Percentiles rank a stretch among this genome's conserved stretches.
These are phyloP conservation scores for Rhabdomys dilectus DNA, from an alignment of 2,113 vertebrate species.

Conservation along the genomic window DNA sequence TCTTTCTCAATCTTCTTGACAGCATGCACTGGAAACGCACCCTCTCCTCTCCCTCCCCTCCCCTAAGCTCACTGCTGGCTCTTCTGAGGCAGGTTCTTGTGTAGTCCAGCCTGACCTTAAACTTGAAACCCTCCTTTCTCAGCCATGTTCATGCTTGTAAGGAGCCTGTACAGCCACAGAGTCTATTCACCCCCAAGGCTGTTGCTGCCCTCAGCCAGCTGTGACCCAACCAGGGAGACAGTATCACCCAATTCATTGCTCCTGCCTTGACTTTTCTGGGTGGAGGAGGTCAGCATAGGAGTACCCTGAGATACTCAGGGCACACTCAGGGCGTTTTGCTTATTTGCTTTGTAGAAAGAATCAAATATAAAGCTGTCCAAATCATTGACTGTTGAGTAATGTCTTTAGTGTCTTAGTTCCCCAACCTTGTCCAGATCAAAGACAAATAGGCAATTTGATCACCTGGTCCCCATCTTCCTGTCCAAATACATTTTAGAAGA, in stretches of 20 bases:
- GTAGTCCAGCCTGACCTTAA: not conserved
- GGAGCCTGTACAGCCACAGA: not conserved
- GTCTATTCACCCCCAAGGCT: not conserved
- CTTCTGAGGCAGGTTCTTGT: not conserved
- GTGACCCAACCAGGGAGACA: not conserved
- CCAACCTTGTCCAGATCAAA: slow-evolving; percentile 3
- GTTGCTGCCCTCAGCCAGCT: not conserved
- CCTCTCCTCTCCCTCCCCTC: too few species aligned
- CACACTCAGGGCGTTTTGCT: not conserved
- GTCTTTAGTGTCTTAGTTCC: not conserved
- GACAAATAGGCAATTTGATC: not conserved
- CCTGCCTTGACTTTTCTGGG: not conserved
- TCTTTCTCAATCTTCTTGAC: not conserved
- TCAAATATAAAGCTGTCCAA: not conserved
- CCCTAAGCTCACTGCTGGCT: not conserved
- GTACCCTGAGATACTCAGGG: not conserved
- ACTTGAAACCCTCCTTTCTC: not conserved
- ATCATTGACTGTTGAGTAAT: not conserved
- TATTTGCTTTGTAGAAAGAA: not conserved
- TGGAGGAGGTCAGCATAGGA: not conserved
- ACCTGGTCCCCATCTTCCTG: not conserved
- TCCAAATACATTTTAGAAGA: not conserved
- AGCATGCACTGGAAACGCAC: not conserved
- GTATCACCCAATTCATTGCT: not conserved
- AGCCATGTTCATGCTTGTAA: too few species aligned